Percentiles rank a stretch among this genome's conserved stretches.
phyloP scores from a whole-genome alignment of 1,140 invertebrate species.

The Platyscapa corneri region DNA sequence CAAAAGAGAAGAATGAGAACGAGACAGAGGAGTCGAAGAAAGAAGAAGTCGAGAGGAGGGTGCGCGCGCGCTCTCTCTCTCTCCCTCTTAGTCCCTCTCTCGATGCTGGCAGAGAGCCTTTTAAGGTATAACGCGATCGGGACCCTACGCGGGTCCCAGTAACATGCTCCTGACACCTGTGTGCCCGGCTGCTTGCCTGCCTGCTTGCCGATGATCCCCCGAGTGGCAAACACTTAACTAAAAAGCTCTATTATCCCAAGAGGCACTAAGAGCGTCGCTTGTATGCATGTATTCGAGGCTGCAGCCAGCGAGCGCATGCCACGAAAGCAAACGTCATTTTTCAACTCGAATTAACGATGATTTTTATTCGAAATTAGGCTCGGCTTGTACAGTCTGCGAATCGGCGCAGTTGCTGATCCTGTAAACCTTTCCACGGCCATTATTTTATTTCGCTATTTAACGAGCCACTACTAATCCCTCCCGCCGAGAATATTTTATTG shows the following conservation, averaged over 20 bases:
- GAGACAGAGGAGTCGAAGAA: slow-evolving; percentile 31
- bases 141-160: not conserved
- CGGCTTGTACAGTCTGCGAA: not conserved
- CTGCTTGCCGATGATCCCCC: slow-evolving; percentile 31
- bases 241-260: slow-evolving; percentile 62
- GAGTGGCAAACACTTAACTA: slow-evolving; percentile 66
- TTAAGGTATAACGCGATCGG: slow-evolving; percentile 22
- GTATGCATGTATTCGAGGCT: not conserved
- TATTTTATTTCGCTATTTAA: too few species aligned
- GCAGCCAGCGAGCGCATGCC: not conserved
- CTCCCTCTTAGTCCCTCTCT: not conserved
- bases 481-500: too few species aligned
- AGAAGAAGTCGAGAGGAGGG: slow-evolving; percentile 39
- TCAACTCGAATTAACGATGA: not conserved
- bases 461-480: not conserved
- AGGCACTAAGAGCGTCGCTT: slow-evolving; percentile 8
- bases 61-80: slow-evolving; percentile 26
- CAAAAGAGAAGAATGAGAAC: slow-evolving; percentile 36
- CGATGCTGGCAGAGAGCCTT: slow-evolving; percentile 15
- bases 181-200: slow-evolving; percentile 20
- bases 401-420: too few species aligned
- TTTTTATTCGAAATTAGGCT: not conserved
- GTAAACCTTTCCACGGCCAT: too few species aligned
- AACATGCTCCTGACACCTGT: slow-evolving; percentile 24
- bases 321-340: slow-evolving; percentile 16